A percentile compares a stretch with the other conserved stretches of the same genome.
Conservation (phyloP, 2,888 invertebrate species). For the Epirrhoe alternata region DNA sequence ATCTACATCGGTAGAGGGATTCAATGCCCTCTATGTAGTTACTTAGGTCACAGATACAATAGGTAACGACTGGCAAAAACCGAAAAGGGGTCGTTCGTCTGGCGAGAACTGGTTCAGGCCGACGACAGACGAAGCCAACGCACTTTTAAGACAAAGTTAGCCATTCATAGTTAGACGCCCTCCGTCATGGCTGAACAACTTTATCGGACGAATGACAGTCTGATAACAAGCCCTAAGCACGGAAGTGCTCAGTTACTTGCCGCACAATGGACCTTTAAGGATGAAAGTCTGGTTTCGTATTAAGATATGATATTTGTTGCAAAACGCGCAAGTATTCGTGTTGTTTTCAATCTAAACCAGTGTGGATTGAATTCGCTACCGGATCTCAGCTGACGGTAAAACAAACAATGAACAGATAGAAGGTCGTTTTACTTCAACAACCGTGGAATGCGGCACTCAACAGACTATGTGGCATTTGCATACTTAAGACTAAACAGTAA, state of each 20-base stretch:
- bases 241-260: neutral
- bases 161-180: neutral
- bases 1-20: neutral
- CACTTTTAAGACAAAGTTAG: neutral
- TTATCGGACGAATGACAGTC: neutral
- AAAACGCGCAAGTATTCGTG: neutral
- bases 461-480: constrained; percentile 1
- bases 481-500: neutral
- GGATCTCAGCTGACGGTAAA: constrained; percentile 8
- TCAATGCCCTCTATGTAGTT: neutral
- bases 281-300: neutral
- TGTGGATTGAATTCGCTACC: constrained; percentile 5
- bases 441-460: constrained; percentile 14
- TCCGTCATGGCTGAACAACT: neutral
- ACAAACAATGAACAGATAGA: constrained; percentile 17
- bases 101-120: constrained; percentile 13
- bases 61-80: constrained; percentile 13
- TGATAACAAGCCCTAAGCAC: neutral
- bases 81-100: constrained; percentile 23
- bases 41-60: constrained; percentile 13
- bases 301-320: neutral
- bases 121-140: neutral
- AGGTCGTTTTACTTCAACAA: constrained; percentile 21
- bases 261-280: neutral
- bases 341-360: neutral